A percentile compares a stretch with the other conserved stretches of the same genome.
Evolutionary conservation across 2,888 invertebrate genomes (phyloP).

Genomic region (Calephelis perditalis): DNA sequence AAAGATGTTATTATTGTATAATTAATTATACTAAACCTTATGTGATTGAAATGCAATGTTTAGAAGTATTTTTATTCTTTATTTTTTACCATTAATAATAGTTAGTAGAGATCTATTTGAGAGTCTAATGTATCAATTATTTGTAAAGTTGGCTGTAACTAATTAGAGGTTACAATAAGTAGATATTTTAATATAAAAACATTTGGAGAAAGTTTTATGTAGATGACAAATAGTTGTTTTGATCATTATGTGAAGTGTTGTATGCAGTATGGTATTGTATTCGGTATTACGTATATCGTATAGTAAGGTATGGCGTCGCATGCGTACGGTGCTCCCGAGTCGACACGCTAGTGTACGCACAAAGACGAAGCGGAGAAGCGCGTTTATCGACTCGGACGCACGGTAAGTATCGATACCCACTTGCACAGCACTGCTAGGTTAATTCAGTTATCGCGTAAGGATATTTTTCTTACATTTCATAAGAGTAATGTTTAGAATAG

Average conservation of each 20-base stretch:
- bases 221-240: constrained; percentile 76
- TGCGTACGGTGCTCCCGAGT: constrained; percentile 20
- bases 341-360: constrained; percentile 70
- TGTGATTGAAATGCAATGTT: constrained; percentile 79
- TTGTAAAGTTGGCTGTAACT: constrained; percentile 79
- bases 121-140: constrained; percentile 79
- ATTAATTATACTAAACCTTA: constrained; percentile 72
- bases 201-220: constrained; percentile 78
- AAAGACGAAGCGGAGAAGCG: constrained; percentile 48
- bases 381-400: constrained; percentile 33
- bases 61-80: constrained; percentile 79
- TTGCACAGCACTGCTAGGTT: constrained; percentile 75
- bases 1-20: constrained; percentile 76
- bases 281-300: constrained; percentile 34
- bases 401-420: constrained; percentile 31
- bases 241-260: constrained; percentile 76
- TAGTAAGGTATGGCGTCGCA: constrained; percentile 33
- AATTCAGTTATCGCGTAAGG: constrained; percentile 74
- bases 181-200: constrained; percentile 78
- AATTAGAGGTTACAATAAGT: constrained; percentile 77
- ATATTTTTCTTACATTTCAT: constrained; percentile 76
- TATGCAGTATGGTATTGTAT: constrained; percentile 39
- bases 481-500: constrained; percentile 73
- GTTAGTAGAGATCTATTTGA: constrained; percentile 79
- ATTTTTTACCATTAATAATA: constrained; percentile 78